These are phyloP conservation scores for Sparus aurata DNA, from an alignment of 2,797 vertebrate genomes.

Conservation along the genomic window DNA sequence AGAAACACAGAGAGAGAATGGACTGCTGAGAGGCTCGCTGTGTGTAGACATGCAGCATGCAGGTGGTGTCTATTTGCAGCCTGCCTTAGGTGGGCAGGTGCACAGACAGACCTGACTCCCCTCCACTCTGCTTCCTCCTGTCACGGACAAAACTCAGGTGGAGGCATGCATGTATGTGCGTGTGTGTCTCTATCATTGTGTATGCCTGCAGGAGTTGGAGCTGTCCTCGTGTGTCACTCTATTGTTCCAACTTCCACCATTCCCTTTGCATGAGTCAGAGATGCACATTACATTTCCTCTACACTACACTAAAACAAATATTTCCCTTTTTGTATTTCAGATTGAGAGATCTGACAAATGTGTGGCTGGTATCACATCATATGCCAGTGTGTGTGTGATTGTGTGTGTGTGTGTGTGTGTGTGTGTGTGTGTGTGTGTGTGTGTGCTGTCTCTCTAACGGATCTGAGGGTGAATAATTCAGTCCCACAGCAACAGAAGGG, in stretches of 20 bases:
- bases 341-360: slow-evolving; percentile 26
- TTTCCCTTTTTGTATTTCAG: slow-evolving; percentile 27
- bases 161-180: slow-evolving; percentile 1
- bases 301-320: slow-evolving; percentile 5
- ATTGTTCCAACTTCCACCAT: slow-evolving; percentile 43
- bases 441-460: slow-evolving; percentile 46
- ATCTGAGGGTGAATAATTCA: slow-evolving; percentile 78
- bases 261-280: slow-evolving; percentile 30
- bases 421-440: slow-evolving; percentile 15
- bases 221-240: slow-evolving; percentile 32
- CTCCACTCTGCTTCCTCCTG: slow-evolving; percentile 46
- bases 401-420: slow-evolving; percentile 3
- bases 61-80: slow-evolving; percentile 71
- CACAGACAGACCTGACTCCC: slow-evolving; percentile 54
- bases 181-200: not conserved
- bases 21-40: slow-evolving; percentile 36
- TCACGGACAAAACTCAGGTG: slow-evolving; percentile 41
- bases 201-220: slow-evolving; percentile 28
- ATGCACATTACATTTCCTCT: slow-evolving; percentile 30
- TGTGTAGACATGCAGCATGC: slow-evolving; percentile 43
- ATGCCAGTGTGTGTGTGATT: slow-evolving; percentile 8
- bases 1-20: slow-evolving; percentile 12
- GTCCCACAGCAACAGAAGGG: slow-evolving; percentile 69
- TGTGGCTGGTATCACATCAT: slow-evolving; percentile 17
- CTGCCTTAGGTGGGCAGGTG: slow-evolving; percentile 67